phyloP scores from a whole-genome alignment of 2,113 vertebrate genomes.

The Carassius gibelio region DNA sequence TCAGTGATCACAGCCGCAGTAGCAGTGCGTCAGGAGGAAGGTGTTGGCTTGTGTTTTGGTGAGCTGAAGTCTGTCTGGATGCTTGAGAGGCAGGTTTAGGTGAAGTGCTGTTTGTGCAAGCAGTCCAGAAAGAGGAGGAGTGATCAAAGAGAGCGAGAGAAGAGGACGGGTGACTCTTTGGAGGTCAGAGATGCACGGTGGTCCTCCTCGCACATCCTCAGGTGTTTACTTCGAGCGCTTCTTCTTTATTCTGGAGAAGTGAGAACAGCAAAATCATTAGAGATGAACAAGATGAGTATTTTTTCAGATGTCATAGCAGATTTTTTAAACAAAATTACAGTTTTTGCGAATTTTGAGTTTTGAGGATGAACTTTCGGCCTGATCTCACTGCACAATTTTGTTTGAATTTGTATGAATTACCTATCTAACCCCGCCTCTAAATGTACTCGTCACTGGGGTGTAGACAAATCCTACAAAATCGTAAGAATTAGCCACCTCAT shows the following conservation, averaged over 20 bases:
- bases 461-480: too few relatives aligned
- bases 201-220: not conserved
- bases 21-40: conserved; percentile 32
- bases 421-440: too few relatives aligned
- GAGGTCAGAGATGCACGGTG: not conserved
- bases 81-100: conserved; percentile 47
- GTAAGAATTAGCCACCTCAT: too few relatives aligned
- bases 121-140: conserved; percentile 62
- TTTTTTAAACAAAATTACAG: not conserved
- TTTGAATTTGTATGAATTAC: too few relatives aligned
- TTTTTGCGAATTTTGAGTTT: not conserved
- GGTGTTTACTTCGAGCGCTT: conserved; percentile 33
- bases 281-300: not conserved
- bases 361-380: not conserved
- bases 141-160: conserved; percentile 33
- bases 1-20: not conserved
- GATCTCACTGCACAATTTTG: too few relatives aligned
- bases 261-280: not conserved
- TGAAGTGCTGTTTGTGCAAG: conserved; percentile 76
- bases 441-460: too few relatives aligned
- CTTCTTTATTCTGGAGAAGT: conserved; percentile 59
- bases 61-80: conserved; percentile 34
- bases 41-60: conserved; percentile 40
- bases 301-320: not conserved
- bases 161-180: conserved; percentile 28